Base-by-base conservation (phyloP, 2,888 invertebrate species). In the Xylophagus ater region DNA sequence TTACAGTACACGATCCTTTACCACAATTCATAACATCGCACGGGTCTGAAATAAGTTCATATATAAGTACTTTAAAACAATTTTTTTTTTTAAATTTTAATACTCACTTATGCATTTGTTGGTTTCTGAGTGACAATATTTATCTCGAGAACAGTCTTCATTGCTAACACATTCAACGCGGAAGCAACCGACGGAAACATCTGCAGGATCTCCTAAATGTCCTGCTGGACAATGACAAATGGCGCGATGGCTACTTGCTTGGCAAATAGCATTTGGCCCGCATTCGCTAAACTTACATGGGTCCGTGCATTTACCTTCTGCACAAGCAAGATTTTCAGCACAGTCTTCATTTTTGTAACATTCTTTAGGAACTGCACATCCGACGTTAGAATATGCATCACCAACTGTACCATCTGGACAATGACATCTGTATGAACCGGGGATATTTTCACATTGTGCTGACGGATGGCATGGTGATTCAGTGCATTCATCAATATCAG, bases 131-230 rank as follows among this genome's bases (percentile, higher is more conserved):
- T 87, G 81, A 54, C 90, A 90, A 49, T 76, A 75, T 60, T 81
- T 83, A 45, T 85, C 81, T 21, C 55, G 60, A 3, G 80, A 65
- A 54, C 90, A 90, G 50, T 88, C 87, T 25, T 73, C 71, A 56
- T 83, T 74, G 29, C 74, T 74, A 2, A 83, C 67, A 60, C 90
- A 92, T 65, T 90, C 89, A 3, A 89, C 90, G 64, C 82, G 84
- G 59, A 86, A 88, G 55, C 89, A 90, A 23, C 90, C 90, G 36
- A 86, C 72, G 35, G 72, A 72, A 37, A 69, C 67, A 53, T 86
- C 84, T 39, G 73, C 71, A 4, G 86, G 79, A 66, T 88, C 86
- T 7, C 90, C 90, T 20, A 89, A 68, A 57, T 79, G 80, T 14
- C 88, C 88, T 42, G 78, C 73, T 25, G 84, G 81, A 58, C 90